These are phyloP conservation scores for Danaus chrysippus DNA, from an alignment of 2,888 invertebrate species.

Conservation along the genomic window DNA sequence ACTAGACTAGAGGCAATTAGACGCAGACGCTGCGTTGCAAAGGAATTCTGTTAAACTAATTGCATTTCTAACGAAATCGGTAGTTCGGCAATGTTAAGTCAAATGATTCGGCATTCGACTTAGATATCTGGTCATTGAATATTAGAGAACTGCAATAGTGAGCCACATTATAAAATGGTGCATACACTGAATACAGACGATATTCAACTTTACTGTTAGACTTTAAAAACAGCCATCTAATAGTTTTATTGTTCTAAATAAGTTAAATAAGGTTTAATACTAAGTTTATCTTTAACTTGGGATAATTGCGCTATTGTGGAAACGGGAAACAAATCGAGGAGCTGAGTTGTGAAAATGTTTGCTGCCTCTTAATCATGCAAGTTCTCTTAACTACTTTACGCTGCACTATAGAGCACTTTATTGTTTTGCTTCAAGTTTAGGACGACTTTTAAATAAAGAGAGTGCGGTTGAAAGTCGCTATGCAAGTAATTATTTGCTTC, in stretches of 20 bases:
- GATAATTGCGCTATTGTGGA: constrained; percentile 21
- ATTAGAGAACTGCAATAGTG: neutral
- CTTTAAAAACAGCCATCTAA: no score
- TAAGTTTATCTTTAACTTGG: constrained; percentile 9
- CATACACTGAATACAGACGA: no score
- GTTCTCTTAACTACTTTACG: constrained; percentile 19
- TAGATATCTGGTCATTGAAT: neutral
- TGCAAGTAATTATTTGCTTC: constrained; percentile 8
- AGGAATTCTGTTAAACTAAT: constrained; percentile 29
- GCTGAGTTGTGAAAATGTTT: constrained; percentile 23
- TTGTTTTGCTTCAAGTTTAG: constrained; percentile 19
- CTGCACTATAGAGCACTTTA: constrained; percentile 11
- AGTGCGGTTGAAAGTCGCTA: constrained; percentile 4
- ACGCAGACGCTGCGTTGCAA: constrained; percentile 31
- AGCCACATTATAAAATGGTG: neutral
- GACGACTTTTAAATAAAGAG: constrained; percentile 13
- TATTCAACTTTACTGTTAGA: no score
- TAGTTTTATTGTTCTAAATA: neutral
- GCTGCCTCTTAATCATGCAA: constrained; percentile 25
- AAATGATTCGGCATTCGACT: neutral
- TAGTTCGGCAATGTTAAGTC: constrained; percentile 8
- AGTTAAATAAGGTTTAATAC: neutral
- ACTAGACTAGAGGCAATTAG: constrained; percentile 36
- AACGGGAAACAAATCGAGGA: constrained; percentile 19
- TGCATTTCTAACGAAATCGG: constrained; percentile 25